A percentile compares a stretch with the other conserved stretches of the same genome.
phyloP scores from a whole-genome alignment of 1,140 invertebrate species.

The Phymastichus coffea region DNA sequence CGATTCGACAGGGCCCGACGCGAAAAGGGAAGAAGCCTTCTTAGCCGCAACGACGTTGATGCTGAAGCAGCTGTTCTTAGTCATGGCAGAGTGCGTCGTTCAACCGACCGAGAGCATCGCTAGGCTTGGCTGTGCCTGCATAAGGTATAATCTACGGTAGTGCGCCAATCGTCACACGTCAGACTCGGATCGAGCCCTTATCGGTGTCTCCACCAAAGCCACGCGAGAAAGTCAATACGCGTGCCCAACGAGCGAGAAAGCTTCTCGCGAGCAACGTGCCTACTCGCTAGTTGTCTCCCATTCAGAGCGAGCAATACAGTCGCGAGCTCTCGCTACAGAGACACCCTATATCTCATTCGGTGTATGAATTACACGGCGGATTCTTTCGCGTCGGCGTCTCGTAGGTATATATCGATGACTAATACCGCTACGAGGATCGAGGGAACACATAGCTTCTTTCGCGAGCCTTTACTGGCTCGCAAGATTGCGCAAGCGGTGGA shows the following conservation, averaged over 20 bases:
- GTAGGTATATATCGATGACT: conserved; percentile 21
- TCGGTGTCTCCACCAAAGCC: too few species aligned
- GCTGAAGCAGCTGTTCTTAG: conserved; percentile 81
- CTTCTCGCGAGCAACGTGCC: too few species aligned
- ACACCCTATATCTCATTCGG: too few species aligned
- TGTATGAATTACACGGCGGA: too few species aligned
- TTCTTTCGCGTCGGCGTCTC: not conserved
- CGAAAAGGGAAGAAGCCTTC: conserved; percentile 42
- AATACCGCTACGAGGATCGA: not conserved
- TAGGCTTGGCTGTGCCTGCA: conserved; percentile 87
- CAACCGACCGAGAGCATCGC: conserved; percentile 86
- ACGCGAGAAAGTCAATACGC: too few species aligned
- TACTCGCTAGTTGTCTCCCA: too few species aligned
- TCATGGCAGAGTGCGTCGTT: conserved; percentile 87
- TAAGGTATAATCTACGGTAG: conserved; percentile 69
- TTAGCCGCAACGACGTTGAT: conserved; percentile 70
- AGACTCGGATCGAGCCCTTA: too few species aligned
- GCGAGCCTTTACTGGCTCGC: too few species aligned
- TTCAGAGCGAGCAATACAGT: too few species aligned
- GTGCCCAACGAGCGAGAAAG: too few species aligned
- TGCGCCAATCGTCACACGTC: too few species aligned
- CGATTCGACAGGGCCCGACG: conserved; percentile 39
- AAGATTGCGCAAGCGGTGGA: conserved; percentile 29
- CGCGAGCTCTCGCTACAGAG: too few species aligned
- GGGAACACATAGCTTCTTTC: not conserved